Evolutionary conservation across 2,797 vertebrate species (phyloP), one percentile per base, ranked within the genome.

Genomic region (Forpus xanthops): DNA sequence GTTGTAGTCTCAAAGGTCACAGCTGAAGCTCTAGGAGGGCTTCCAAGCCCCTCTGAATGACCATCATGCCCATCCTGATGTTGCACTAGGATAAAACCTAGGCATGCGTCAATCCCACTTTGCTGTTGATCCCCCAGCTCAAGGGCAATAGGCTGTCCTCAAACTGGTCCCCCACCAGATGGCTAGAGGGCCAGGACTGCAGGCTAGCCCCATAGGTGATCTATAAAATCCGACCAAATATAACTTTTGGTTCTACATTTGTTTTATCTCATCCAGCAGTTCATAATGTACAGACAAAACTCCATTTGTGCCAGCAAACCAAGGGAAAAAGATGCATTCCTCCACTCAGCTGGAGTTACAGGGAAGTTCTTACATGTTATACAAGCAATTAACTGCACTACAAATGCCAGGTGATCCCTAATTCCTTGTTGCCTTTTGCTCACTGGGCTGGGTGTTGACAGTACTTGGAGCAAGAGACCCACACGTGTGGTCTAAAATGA

Each of bases 391-490:
- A 89, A 77, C 68, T 68, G 49, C 20, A 53, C 71, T 94, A 73
- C 30, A 94, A 82, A 77, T 3, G 6, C 61, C 0, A 31, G 45
- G 61, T 77, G 75, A 93, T 74, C 33, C 30, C 64, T 76, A 87
- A 81, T 73, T 90, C 53, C 64, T 85, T 73, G 49, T 53, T 87
- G 88, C 64, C 52, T 90, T 82, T 92, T 85, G 53, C 91, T 80
- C 74, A 93, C 50, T 86, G 62, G 11, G 15, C 50, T 89, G 87
- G 73, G 92, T 89, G 93, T 93, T 95, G 94, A 96, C 90, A 92
- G 88, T 87, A 78, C 49, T 95, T 92, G 84, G 75, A 96, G 75
- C 52, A 92, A 75, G 56, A 89, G 56, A 89, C 56, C 33, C 52
- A 80, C 19, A 75, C 13, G 45, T 4, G 11, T 27, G 62, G 33